A percentile compares a stretch with the other conserved stretches of the same genome.
These are phyloP conservation scores for Characodon lateralis DNA, from an alignment of 2,797 vertebrate genomes.

Conservation along the genomic window DNA sequence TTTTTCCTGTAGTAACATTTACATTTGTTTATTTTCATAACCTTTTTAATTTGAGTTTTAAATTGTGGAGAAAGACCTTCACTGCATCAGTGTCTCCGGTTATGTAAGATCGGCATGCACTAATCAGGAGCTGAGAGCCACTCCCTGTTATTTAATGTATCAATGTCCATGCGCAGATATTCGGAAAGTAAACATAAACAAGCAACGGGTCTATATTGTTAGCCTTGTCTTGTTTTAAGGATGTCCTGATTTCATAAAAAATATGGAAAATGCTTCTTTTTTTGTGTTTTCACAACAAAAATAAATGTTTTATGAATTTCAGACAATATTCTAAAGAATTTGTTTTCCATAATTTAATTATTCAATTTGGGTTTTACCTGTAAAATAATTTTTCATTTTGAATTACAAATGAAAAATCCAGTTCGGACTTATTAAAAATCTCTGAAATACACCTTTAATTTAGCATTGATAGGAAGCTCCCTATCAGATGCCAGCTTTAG, in stretches of 20 bases:
- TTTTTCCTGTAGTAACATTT: no score
- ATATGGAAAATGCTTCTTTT: no score
- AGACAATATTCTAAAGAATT: no score
- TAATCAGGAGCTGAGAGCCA: neutral
- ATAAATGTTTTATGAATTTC: no score
- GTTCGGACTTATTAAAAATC: neutral
- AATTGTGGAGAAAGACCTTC: neutral
- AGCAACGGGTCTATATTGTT: no score
- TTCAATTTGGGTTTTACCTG: neutral
- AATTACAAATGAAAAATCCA: neutral
- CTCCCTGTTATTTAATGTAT: neutral
- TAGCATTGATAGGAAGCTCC: neutral
- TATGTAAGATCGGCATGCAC: neutral
- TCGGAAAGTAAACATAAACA: no score
- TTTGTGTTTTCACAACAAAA: no score
- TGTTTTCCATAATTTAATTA: neutral
- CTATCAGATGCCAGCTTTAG: neutral
- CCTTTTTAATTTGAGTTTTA: neutral
- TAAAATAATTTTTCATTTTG: neutral
- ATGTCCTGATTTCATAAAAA: no score
- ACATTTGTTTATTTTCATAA: neutral
- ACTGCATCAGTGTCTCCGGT: neutral
- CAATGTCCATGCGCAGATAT: no score
- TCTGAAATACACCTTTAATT: neutral
- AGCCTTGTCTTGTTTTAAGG: no score